Base-by-base conservation (phyloP, 2,888 invertebrate genomes). In the Nomada ferruginata region DNA sequence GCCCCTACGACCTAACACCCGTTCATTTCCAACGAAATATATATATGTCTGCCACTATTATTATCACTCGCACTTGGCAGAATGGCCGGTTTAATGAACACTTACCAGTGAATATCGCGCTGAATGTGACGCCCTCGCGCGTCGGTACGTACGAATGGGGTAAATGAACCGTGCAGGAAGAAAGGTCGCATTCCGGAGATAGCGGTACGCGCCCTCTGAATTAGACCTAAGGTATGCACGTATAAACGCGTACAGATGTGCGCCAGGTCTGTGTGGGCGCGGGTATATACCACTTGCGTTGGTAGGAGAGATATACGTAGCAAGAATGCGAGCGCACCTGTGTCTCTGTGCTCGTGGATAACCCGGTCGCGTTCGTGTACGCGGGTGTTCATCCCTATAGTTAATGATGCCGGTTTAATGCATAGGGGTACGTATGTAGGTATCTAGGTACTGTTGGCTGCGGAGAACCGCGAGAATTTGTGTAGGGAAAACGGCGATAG, bases 111-210 rank as follows among this genome's bases (percentile, higher is more conserved):
- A 85, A 87, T 87, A 84, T 87, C 81, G 74, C 76, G 73, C 68
- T 74, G 79, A 84, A 81, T 82, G 85, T 79, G 85, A 84, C 84
- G 71, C 76, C 72, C 82, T 69, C 64, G 84, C 84, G 81, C 84
- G 83, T 86, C 79, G 77, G 85, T 76, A 74, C 70, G 73, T 78
- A 79, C 80, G 75, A 82, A 76, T 63, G 82, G 80, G 82, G 78
- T 83, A 85, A 87, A 87, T 87, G 86, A 87, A 87, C 79, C 84
- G 79, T 82, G 75, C 70, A 65, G 81, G 84, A 85, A 87, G 87
- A 87, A 87, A 86, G 87, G 86, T 85, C 86, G 85, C 84, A 82
- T 84, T 83, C 85, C 85, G 71, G 78, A 85, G 84, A 87, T 84
- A 87, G 84, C 68, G 68, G 79, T 80, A 74, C 85, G 82, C 84